Percentiles rank a stretch among this genome's conserved stretches.
Evolutionary conservation across 2,113 vertebrate species (phyloP).

Genomic region (Tragelaphus scriptus): DNA sequence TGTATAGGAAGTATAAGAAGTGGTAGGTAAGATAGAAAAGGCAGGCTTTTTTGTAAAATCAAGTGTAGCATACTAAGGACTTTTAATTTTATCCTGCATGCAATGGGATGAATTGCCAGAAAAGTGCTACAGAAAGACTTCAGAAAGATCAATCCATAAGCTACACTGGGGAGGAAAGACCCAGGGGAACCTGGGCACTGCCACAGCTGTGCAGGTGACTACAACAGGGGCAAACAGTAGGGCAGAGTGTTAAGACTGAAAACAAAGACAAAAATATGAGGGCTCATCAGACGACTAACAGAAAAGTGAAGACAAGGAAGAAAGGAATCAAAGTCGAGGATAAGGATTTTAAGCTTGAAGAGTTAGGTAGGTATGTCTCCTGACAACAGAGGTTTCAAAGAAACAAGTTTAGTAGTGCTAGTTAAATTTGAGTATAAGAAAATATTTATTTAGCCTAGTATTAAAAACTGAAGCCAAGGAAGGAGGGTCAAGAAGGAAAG

Average conservation of each 20-base stretch:
- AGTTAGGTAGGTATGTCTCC: not conserved
- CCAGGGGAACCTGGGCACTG: not conserved
- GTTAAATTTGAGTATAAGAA: not conserved
- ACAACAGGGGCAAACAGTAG: not conserved
- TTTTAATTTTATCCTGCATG: conserved; percentile 11
- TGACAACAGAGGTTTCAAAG: not conserved
- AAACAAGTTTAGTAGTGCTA: not conserved
- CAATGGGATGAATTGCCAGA: not conserved
- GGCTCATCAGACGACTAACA: not conserved
- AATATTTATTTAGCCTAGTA: not conserved
- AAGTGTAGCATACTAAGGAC: not conserved
- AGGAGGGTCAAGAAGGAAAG: not conserved
- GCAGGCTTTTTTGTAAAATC: not conserved
- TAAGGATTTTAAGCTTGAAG: not conserved
- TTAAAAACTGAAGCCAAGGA: not conserved
- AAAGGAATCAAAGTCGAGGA: not conserved
- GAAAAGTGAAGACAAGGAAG: not conserved
- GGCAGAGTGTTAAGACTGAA: not conserved
- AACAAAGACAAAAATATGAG: not conserved
- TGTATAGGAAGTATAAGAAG: not conserved
- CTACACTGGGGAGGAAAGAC: not conserved
- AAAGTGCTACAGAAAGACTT: not conserved
- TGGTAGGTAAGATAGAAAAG: not conserved
- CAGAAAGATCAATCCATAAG: not conserved
- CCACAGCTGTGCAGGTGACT: not conserved